These are phyloP conservation scores for Ceyx margarethae DNA, from an alignment of 2,113 vertebrate genomes.

Conservation along the genomic window DNA sequence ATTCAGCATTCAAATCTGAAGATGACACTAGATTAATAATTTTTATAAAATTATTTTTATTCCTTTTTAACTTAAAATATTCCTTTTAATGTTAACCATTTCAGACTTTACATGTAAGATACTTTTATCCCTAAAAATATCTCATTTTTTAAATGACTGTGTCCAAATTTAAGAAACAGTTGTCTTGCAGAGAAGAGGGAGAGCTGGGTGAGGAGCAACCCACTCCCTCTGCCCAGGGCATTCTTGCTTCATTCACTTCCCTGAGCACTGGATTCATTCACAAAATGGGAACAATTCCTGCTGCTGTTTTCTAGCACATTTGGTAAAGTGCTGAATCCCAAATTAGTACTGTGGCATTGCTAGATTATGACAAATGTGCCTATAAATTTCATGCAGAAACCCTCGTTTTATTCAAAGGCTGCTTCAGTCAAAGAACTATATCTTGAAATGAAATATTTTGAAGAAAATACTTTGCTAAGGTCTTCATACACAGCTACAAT, in stretches of 20 bases:
- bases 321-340: constrained; percentile 30
- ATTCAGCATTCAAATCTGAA: no score
- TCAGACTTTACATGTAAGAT: neutral
- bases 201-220: neutral
- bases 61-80: neutral
- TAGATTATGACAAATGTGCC: constrained; percentile 13
- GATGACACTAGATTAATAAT: no score
- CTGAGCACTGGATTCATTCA: constrained; percentile 43
- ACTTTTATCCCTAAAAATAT: neutral
- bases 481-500: neutral
- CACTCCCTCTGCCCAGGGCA: neutral
- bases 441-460: neutral
- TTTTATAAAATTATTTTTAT: no score
- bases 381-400: neutral
- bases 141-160: neutral
- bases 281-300: constrained; percentile 10
- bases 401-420: neutral
- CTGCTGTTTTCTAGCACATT: constrained; percentile 33
- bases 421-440: neutral
- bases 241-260: constrained; percentile 21
- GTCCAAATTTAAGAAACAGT: neutral
- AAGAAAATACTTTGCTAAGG: neutral
- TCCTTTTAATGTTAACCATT: neutral
- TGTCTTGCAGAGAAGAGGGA: neutral
- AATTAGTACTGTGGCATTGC: constrained; percentile 11